Percentiles rank a stretch among this genome's conserved stretches.
Evolutionary conservation across 2,113 vertebrate species (phyloP).

Genomic region (Poeciliopsis turrubarensis): DNA sequence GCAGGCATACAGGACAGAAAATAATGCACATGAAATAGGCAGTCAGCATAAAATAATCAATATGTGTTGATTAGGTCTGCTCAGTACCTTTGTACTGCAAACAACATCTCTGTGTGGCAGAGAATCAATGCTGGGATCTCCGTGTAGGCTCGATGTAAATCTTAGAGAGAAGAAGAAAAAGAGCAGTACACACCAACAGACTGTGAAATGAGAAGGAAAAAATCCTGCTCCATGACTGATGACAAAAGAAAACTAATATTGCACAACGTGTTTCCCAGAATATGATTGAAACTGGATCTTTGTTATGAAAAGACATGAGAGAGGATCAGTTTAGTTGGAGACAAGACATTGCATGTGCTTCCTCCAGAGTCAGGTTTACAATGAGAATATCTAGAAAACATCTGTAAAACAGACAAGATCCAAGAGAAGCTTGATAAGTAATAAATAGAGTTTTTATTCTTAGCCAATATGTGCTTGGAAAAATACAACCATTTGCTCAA

Average conservation of each 20-base stretch:
- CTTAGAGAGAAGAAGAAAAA: slow-evolving; percentile 62
- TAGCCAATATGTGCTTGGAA: not conserved
- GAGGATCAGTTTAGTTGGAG: not conserved
- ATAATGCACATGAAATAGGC: slow-evolving; percentile 42
- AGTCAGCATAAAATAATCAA: slow-evolving; percentile 69
- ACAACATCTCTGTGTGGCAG: slow-evolving; percentile 50
- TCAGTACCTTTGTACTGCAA: slow-evolving; percentile 68
- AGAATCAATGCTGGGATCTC: slow-evolving; percentile 71
- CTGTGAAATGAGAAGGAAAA: slow-evolving; percentile 55
- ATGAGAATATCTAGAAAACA: slow-evolving; percentile 3
- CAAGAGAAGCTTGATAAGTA: not conserved
- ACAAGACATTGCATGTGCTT: not conserved
- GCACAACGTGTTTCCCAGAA: slow-evolving; percentile 31
- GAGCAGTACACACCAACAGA: slow-evolving; percentile 44
- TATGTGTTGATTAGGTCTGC: slow-evolving; percentile 70
- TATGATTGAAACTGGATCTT: slow-evolving; percentile 34
- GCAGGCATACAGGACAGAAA: slow-evolving; percentile 26
- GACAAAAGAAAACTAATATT: slow-evolving; percentile 42
- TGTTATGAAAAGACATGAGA: slow-evolving; percentile 15
- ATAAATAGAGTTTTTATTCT: not conserved
- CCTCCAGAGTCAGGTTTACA: not conserved
- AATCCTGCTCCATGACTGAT: slow-evolving; percentile 37
- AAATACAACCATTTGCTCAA: slow-evolving; percentile 16
- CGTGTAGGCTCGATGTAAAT: slow-evolving; percentile 53
- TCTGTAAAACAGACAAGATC: not conserved